A percentile compares a stretch with the other conserved stretches of the same genome.
Conservation (phyloP, 2,797 vertebrate genomes). For the Lerista edwardsae region DNA sequence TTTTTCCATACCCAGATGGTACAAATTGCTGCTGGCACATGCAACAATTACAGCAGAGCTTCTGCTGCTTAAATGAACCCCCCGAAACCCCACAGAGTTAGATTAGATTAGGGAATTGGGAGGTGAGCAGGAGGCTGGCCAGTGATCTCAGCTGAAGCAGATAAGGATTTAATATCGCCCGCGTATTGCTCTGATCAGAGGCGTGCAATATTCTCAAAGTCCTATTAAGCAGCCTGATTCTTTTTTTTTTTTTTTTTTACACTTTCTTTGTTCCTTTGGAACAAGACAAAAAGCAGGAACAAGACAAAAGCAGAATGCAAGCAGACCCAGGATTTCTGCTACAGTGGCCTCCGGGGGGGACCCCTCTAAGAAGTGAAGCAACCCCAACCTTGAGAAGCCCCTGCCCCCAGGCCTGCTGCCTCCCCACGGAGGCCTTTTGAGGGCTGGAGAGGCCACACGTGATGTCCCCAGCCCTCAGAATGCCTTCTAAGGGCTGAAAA, state of each 20-base stretch:
- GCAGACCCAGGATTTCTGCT: conserved; percentile 25
- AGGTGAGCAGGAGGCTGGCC: conserved; percentile 76
- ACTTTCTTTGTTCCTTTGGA: not conserved
- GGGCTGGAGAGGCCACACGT: no score
- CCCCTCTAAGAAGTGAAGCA: no score
- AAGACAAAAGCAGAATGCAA: not conserved
- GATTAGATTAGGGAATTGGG: conserved; percentile 87
- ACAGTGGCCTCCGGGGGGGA: no score
- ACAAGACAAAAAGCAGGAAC: conserved; percentile 1
- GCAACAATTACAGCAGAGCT: conserved; percentile 76
- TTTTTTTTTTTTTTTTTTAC: not conserved
- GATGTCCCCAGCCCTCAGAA: no score
- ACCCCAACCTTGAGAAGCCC: no score
- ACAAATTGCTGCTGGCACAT: conserved; percentile 74
- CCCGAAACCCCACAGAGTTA: conserved; percentile 75
- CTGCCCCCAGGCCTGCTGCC: no score
- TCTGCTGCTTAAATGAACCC: conserved; percentile 79
- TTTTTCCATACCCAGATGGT: conserved; percentile 74
- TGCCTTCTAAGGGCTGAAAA: no score
- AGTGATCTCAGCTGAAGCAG: conserved; percentile 67
- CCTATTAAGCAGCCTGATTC: conserved; percentile 26
- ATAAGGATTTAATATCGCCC: conserved; percentile 59
- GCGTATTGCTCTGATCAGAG: conserved; percentile 54
- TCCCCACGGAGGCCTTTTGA: no score
- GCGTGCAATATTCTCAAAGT: conserved; percentile 30